Evolutionary conservation across 2,113 vertebrate species (phyloP), one percentile per base, ranked within the genome.

Genomic region (Hippotragus niger): DNA sequence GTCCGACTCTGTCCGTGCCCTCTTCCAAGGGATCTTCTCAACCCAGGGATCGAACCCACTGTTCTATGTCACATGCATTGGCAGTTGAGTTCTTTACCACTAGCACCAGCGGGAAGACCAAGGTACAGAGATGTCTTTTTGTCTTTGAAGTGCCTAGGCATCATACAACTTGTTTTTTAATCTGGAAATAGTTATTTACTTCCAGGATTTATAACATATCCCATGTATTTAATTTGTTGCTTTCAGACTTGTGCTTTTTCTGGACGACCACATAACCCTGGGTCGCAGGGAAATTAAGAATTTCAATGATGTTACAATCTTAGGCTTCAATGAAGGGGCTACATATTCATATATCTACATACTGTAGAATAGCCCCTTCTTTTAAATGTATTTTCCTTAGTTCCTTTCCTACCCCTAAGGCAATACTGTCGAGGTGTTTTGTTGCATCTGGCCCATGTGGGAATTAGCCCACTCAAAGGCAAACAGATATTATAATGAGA

Each of bases 221-320:
- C 36, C 67, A 13, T 40, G 11, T 3, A 13, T 23, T 74, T 74
- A 74, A 40, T 10, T 71, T 40, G 5, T 23, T 71, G 67, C 67
- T 71, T 40, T 71, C 19, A 40, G n/a, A 23, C n/a, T 71, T 71
- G 67, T 40, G 67, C 67, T 40, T 25, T 74, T 23, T 40, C n/a
- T 74, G 31, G 62, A 33, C 2, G 3, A 40, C 19, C 0, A 0
- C 36, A 13, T 71, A 40, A 71, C 1, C 67, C n/a, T 0, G 2
- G n/a, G 10, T 71, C 19, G n/a, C 19, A 74, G 40, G n/a, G 67
- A 23, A 40, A 25, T 74, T 74, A 40, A 40, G n/a, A 40, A 74
- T 74, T 74, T 74, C 67, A 74, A 6, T 71, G n/a, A 71, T 40
- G 5, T 23, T 71, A 36, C n/a, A 71, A 2, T 67, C 33, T 64